Evolutionary conservation across 2,113 vertebrate species (phyloP).

Genomic region (Microcebus lehilahytsara): DNA sequence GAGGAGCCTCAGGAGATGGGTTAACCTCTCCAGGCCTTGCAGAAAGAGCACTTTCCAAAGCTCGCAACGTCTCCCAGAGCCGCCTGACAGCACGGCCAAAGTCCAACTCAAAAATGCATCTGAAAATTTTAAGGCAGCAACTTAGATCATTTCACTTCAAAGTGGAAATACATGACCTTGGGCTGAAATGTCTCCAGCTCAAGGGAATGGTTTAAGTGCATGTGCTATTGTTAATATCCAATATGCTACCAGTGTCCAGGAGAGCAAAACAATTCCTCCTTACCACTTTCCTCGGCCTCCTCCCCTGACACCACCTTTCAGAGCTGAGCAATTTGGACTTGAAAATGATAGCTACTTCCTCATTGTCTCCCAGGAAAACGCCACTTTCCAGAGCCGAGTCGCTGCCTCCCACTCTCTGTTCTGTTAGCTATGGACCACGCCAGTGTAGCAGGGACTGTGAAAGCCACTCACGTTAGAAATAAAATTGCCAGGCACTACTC

Average conservation of each 20-base stretch:
- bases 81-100: not conserved
- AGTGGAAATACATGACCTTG: conserved; percentile 48
- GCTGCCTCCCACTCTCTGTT: not conserved
- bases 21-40: too few species aligned
- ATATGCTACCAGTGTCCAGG: not conserved
- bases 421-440: not conserved
- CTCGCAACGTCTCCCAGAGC: not conserved
- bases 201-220: not conserved
- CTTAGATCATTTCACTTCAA: conserved; percentile 32
- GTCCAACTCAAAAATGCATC: not conserved
- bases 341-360: not conserved
- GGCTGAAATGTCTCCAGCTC: not conserved
- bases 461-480: not conserved
- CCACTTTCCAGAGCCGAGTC: not conserved
- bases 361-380: not conserved
- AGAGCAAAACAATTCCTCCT: conserved; percentile 39
- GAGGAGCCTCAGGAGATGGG: not conserved
- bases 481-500: not conserved
- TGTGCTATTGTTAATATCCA: not conserved
- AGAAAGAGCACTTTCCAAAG: conserved; percentile 23
- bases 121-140: conserved; percentile 17
- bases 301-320: conserved; percentile 42
- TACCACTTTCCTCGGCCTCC: not conserved
- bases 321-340: not conserved
- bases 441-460: fast-evolving